These are phyloP conservation scores for Zosterops japonicus DNA, from an alignment of 2,113 vertebrate species.

Conservation along the genomic window DNA sequence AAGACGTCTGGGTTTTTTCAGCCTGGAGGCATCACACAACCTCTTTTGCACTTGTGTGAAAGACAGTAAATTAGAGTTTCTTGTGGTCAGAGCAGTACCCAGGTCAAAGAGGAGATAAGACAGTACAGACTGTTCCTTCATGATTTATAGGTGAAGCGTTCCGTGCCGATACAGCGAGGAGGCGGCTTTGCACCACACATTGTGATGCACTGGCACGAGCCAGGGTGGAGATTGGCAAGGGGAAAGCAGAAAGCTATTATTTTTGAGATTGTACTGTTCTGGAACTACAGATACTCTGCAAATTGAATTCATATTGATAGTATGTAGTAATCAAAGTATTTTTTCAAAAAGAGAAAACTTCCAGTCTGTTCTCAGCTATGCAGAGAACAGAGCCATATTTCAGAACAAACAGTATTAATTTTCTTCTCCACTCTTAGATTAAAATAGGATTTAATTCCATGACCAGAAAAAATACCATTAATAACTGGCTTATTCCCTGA, in stretches of 20 bases:
- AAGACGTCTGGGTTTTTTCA: neutral
- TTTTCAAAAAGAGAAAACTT: slow-evolving; percentile 31
- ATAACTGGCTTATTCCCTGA: slow-evolving; percentile 7
- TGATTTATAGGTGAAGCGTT: slow-evolving; percentile 3
- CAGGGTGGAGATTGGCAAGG: neutral
- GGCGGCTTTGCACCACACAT: neutral
- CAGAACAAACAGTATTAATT: slow-evolving; percentile 17
- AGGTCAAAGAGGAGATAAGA: slow-evolving; percentile 17
- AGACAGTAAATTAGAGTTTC: neutral
- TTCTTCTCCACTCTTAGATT: neutral
- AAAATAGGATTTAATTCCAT: slow-evolving; percentile 29
- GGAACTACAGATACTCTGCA: slow-evolving; percentile 13
- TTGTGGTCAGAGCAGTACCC: neutral
- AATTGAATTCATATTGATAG: slow-evolving; percentile 48
- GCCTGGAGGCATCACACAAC: neutral
- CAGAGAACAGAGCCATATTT: neutral
- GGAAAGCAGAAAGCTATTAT: slow-evolving; percentile 38
- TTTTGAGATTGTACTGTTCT: slow-evolving; percentile 19
- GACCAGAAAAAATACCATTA: slow-evolving; percentile 5
- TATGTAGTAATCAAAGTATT: slow-evolving; percentile 33
- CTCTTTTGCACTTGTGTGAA: neutral
- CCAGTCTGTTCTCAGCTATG: neutral
- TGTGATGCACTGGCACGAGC: neutral
- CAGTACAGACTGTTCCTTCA: neutral
- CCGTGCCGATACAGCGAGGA: neutral